Evolutionary conservation across 64 coral and sea anemone species (phyloP), one percentile per base, ranked within the genome.

Genomic region (Pachyseris speciosa): DNA sequence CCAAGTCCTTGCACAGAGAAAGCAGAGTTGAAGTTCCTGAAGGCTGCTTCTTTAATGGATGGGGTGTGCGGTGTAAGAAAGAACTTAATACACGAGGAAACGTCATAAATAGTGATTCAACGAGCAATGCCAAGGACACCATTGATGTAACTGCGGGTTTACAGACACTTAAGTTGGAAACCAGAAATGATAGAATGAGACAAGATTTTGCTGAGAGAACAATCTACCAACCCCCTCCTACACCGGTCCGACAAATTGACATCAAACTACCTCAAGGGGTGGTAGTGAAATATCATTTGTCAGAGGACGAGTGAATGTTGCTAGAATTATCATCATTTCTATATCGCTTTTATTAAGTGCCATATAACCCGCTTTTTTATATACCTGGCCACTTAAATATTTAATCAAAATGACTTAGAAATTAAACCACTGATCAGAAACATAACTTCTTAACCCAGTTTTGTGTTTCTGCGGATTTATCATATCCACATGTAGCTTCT

Each of bases 241-340:
- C 88, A 69, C 88, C 88, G 15, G 28, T 90, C 36, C 88, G 75
- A 68, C 88, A 90, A 70, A 90, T 90, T 80, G 88, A 80, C 45
- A 70, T 90, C 6, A 90, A 52, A 52, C 42, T 90, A 36, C 88
- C 88, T 64, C 41, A 90, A 24, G 88, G 88, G 22, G 3, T 38
- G 32, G 47, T 81, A 57, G 75, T 90, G 22, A 47, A 79, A 31
- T 90, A 69, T 63, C 52, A 81, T 24, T 37, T 81, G 53, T 27
- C 77, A 24, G 77, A 61, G 32, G 77, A 81, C 77, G 77, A 81
- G 11, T 81, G n/a, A 61, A 20, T 12, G 11, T 67, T 67, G 28
- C 29, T 31, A 15, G 10, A n/a, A n/a, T 34, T 67, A 28, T 64
- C 59, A 55, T 55, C 4, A 45, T 45, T 45, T 45, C 11, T 45